A percentile compares a stretch with the other conserved stretches of the same genome.
These are phyloP conservation scores for Phalacrocorax brasilianus DNA, from an alignment of 2,113 vertebrate genomes.

Conservation along the genomic window DNA sequence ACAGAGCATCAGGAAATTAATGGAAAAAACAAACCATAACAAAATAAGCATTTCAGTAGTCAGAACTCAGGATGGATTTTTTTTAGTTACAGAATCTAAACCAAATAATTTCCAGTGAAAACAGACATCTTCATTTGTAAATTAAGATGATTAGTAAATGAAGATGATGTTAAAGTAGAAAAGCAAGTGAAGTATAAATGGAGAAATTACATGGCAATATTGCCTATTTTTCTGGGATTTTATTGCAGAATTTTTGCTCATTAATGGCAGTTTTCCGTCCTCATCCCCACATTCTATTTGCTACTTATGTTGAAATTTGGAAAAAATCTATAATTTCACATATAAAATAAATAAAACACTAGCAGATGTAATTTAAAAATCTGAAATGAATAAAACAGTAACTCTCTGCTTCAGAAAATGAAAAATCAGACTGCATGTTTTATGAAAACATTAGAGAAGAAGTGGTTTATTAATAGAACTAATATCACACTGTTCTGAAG, in stretches of 20 bases:
- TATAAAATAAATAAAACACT: constrained; percentile 41
- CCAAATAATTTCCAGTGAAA: constrained; percentile 24
- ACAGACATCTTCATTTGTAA: constrained; percentile 28
- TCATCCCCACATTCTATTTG: constrained; percentile 61
- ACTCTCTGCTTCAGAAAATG: constrained; percentile 1
- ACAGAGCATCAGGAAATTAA: constrained; percentile 6
- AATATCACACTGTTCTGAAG: not conserved
- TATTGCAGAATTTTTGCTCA: constrained; percentile 66
- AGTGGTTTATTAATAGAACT: constrained; percentile 10
- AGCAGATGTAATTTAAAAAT: constrained; percentile 30
- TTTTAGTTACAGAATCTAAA: constrained; percentile 21
- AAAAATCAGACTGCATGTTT: not conserved
- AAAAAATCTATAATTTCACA: constrained; percentile 63
- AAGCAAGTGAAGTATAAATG: constrained; percentile 49
- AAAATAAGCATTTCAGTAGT: constrained; percentile 1
- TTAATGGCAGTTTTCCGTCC: constrained; percentile 65
- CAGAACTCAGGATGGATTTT: not conserved
- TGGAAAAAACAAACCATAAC: not conserved
- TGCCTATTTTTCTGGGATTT: constrained; percentile 41
- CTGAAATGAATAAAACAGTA: constrained; percentile 3
- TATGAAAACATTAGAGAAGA: not conserved
- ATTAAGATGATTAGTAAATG: constrained; percentile 48
- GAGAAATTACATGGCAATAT: not conserved
- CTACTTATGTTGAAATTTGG: constrained; percentile 46
- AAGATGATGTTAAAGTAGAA: constrained; percentile 21